phyloP scores from a whole-genome alignment of 1,140 invertebrate species.

The Philotrypesis tridentata region DNA sequence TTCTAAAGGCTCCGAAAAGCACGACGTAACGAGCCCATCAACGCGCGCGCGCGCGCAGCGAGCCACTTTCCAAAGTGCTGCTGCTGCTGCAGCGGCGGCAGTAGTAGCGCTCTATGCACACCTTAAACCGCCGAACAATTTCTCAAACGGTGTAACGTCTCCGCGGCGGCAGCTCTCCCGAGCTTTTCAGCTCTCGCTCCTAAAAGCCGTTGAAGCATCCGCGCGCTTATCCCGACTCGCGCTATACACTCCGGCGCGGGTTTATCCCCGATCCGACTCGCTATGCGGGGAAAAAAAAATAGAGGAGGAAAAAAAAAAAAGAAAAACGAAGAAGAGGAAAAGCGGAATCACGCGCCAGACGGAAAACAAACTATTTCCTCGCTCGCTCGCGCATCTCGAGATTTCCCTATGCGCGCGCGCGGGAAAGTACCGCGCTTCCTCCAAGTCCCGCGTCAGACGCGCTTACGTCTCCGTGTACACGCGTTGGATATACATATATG shows the following conservation, averaged over 20 bases:
- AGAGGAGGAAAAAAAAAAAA: too few species aligned
- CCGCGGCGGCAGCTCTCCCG: not conserved
- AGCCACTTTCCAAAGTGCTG: not conserved
- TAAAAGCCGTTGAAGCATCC: conserved; percentile 26
- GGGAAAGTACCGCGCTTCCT: not conserved
- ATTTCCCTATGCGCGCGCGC: not conserved
- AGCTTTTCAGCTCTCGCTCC: conserved; percentile 2
- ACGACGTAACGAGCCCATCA: not conserved
- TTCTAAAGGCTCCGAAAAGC: not conserved
- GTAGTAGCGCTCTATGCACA: too few species aligned
- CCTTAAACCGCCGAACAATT: conserved; percentile 18
- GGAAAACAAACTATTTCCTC: not conserved
- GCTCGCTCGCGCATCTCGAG: not conserved
- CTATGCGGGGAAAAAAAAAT: too few species aligned
- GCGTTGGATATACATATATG: too few species aligned
- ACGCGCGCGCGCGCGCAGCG: too few species aligned
- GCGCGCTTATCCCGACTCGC: not conserved
- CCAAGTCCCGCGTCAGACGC: not conserved
- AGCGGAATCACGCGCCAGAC: not conserved
- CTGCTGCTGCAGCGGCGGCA: too few species aligned
- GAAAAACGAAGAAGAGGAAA: not conserved
- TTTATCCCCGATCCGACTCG: not conserved
- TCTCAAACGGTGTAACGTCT: conserved; percentile 26
- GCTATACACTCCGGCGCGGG: too few species aligned
- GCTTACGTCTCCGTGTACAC: not conserved